Evolutionary conservation across 2,797 vertebrate species (phyloP).

Genomic region (Hozukius guyotensis): DNA sequence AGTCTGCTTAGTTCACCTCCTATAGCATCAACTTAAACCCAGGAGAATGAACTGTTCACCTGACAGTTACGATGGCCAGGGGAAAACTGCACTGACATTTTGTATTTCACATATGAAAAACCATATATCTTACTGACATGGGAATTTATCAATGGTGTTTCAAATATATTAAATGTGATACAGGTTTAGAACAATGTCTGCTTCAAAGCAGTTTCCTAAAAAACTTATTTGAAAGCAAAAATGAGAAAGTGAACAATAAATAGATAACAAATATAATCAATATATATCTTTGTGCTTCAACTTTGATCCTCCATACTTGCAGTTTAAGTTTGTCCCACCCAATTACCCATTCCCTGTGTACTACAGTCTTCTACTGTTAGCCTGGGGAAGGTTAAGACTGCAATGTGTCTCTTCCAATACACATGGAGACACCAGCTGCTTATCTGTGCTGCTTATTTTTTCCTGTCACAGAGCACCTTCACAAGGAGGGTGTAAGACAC

Average conservation of each 20-base stretch:
- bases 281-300: background rate
- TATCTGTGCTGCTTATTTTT: conserved; percentile 18
- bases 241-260: background rate
- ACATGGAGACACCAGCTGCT: conserved; percentile 14
- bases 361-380: background rate
- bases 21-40: background rate
- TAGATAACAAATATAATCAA: background rate
- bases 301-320: background rate
- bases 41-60: background rate
- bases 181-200: background rate
- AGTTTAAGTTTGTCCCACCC: background rate
- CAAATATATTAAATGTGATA: background rate
- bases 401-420: background rate
- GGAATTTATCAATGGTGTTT: background rate
- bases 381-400: background rate
- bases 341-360: background rate
- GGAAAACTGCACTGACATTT: background rate
- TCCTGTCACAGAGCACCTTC: conserved; percentile 6
- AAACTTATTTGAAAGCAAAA: background rate
- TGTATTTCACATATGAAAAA: background rate
- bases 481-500: background rate
- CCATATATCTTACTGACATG: background rate
- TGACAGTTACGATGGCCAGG: background rate
- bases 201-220: background rate
- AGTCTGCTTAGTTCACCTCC: background rate